Conservation (phyloP, 2,888 invertebrate genomes). For the Gastracanthus pulcherrimus region DNA sequence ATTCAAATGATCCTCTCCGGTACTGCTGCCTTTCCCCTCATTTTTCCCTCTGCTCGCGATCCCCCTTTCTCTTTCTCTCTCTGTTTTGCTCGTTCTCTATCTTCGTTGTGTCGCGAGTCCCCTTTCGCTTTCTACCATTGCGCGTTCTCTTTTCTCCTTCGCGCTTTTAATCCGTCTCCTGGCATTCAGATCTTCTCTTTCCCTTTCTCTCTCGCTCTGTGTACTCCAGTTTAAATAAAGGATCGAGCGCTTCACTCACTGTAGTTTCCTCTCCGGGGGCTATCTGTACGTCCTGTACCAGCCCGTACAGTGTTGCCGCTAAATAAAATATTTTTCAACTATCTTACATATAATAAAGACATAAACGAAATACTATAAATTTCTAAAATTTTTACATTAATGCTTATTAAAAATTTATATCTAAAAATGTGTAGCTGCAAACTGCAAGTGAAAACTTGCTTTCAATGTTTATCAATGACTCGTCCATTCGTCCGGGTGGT, state of each 20-base stretch:
- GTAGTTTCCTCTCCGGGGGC: constrained; percentile 1
- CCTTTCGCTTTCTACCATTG: constrained; percentile 37
- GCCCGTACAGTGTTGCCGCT: background rate
- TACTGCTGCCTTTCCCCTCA: constrained; percentile 49
- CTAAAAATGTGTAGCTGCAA: too few species aligned
- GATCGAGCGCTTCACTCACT: constrained; percentile 63
- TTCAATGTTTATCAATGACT: too few species aligned
- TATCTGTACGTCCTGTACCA: background rate
- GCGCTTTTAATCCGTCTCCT: constrained; percentile 73
- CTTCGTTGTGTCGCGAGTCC: constrained; percentile 29
- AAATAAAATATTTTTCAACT: background rate
- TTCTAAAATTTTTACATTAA: too few species aligned
- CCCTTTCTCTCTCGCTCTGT: background rate
- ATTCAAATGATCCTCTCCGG: constrained; percentile 76
- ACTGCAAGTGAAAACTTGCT: too few species aligned
- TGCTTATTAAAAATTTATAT: too few species aligned
- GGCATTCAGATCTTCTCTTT: constrained; percentile 73
- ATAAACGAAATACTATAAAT: too few species aligned
- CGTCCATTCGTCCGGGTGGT: too few species aligned
- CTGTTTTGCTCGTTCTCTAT: constrained; percentile 48
- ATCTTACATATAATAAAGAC: too few species aligned
- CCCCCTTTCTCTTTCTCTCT: constrained; percentile 8
- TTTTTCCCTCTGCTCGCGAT: constrained; percentile 44
- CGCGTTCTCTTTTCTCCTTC: constrained; percentile 51
- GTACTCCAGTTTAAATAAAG: constrained; percentile 71